phyloP scores from a whole-genome alignment of 1,140 invertebrate genomes.

The Nautilus pompilius region DNA sequence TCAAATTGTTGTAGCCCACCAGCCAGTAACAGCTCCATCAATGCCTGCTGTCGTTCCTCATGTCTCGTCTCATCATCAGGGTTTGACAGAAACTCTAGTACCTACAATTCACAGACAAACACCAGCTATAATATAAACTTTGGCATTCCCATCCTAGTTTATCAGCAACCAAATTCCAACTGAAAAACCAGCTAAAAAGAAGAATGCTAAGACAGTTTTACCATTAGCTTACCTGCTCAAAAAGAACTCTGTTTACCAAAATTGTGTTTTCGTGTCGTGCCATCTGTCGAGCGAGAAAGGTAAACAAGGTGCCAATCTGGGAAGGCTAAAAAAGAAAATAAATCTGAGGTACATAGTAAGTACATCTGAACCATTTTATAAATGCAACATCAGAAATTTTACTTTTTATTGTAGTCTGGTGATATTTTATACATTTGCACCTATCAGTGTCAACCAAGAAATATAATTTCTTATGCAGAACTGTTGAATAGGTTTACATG shows the following conservation, averaged over 20 bases:
- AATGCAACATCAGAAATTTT: no score
- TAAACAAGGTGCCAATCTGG: conserved; percentile 70
- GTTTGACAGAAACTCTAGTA: conserved; percentile 55
- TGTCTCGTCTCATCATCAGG: conserved; percentile 60
- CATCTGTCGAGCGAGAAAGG: conserved; percentile 71
- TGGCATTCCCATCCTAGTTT: no score
- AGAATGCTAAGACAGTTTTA: no score
- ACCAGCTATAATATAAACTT: not conserved
- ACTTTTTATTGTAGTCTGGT: no score
- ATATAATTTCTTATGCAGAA: no score
- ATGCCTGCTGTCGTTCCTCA: conserved; percentile 75
- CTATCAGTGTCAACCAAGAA: no score
- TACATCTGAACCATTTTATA: not conserved
- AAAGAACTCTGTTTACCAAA: conserved; percentile 59
- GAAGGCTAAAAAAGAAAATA: conserved; percentile 46
- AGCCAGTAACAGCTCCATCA: conserved; percentile 72
- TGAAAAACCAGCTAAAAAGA: not conserved
- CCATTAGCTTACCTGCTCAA: conserved; percentile 57
- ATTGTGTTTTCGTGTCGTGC: conserved; percentile 58
- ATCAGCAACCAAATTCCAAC: not conserved
- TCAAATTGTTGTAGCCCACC: conserved; percentile 67
- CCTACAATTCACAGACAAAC: no score
- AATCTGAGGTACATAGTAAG: not conserved
- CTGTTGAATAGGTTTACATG: no score
- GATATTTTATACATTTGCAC: no score